Evolutionary conservation across 2,797 vertebrate genomes (phyloP).

Genomic region (Notoglanidium macrostoma): DNA sequence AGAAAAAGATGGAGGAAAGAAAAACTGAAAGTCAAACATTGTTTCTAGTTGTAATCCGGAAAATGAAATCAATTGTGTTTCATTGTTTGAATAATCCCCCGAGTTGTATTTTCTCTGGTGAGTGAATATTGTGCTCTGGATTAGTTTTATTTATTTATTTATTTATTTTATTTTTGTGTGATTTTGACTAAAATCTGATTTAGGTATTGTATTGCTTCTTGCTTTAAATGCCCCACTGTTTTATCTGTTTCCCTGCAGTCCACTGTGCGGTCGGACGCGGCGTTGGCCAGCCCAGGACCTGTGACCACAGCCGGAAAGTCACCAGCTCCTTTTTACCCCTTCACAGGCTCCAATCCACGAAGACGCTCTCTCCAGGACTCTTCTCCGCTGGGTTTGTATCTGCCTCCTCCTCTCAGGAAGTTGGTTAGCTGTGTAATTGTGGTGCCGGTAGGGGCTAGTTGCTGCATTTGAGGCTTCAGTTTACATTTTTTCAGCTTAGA

Average conservation of each 20-base stretch:
- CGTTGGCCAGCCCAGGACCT: constrained; percentile 81
- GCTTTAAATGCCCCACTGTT: background rate
- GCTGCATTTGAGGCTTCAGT: background rate
- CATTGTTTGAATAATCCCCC: background rate
- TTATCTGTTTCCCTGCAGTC: constrained; percentile 73
- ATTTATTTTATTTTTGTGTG: no score
- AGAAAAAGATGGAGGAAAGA: background rate
- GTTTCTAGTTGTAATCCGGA: background rate
- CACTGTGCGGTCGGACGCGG: constrained; percentile 81
- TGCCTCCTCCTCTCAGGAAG: background rate
- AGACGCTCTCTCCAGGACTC: constrained; percentile 88
- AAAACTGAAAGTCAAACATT: background rate
- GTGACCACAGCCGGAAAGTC: constrained; percentile 85
- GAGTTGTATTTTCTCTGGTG: background rate
- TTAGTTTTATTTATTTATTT: no score
- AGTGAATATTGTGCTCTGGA: background rate
- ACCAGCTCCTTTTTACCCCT: constrained; percentile 84
- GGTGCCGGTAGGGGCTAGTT: background rate
- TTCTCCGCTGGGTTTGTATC: constrained; percentile 80
- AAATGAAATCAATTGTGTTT: background rate
- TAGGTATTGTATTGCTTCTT: background rate
- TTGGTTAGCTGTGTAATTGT: background rate
- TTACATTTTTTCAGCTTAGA: background rate
- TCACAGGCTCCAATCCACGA: constrained; percentile 85
- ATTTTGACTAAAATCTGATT: background rate